A percentile compares a stretch with the other conserved stretches of the same genome.
Evolutionary conservation across 2,888 invertebrate species (phyloP).

Genomic region (Gnatocerus cornutus): DNA sequence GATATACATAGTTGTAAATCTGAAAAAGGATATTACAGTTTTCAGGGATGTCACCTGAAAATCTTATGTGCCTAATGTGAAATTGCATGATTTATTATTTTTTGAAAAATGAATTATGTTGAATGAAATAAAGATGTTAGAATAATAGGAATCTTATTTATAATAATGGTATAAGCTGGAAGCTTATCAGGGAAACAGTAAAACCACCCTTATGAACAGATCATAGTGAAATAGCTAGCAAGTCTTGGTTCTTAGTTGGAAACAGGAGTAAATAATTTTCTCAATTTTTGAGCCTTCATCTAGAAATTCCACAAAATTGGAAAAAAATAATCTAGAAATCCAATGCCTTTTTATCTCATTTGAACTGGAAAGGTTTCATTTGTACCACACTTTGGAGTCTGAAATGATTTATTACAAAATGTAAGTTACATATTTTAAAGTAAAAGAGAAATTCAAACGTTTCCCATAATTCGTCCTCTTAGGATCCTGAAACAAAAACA

Average conservation of each 20-base stretch:
- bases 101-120: constrained; percentile 1
- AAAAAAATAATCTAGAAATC: no score
- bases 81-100: neutral
- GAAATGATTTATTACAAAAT: constrained; percentile 2
- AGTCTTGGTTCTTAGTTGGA: no score
- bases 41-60: neutral
- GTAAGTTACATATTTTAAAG: constrained; percentile 3
- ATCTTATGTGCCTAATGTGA: constrained; percentile 1
- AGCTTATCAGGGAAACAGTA: no score
- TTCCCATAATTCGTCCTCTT: neutral
- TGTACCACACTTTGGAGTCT: neutral
- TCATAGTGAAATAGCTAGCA: no score
- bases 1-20: neutral
- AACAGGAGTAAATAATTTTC: no score
- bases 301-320: no score
- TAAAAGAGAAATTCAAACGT: neutral
- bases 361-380: no score
- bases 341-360: no score
- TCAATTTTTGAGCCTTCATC: no score
- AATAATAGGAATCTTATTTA: no score
- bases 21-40: neutral
- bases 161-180: no score
- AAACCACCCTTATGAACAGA: no score
- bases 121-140: constrained; percentile 5
- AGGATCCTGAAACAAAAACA: neutral